Base-by-base conservation (phyloP, 2,113 vertebrate genomes). In the Stomatorhinus ivindoensis region DNA sequence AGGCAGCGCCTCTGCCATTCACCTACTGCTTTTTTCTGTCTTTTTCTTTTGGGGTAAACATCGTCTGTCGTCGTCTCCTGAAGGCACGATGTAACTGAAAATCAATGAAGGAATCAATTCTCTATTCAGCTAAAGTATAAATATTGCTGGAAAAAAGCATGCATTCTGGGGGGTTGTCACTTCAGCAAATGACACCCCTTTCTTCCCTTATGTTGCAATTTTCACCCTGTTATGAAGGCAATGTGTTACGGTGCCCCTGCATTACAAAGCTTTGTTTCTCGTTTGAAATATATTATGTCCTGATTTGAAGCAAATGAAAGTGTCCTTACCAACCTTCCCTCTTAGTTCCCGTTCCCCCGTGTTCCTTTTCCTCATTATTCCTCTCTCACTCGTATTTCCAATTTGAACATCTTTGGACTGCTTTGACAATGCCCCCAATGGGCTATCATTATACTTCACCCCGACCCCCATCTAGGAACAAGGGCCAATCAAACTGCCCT, bases 401-500 rank as follows among this genome's bases (percentile, higher is more conserved):
- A 24, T 76, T 53, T 87, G 55, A 42, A 84, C 10, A 15, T 89
- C 21, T 27, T 24, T 17, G 86, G 88, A 11, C 44, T 50, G 83
- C 4, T 8, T 47, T 61, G 83, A 47, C 24, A 39, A 46, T 9
- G 47, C 76, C 35, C 27, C 61, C 87, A 65, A 50, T 1, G 46
- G 35, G 27, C 50, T 47, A 87, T 35, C 4, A 55, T 31, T 5
- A 11, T 10, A 13, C 24, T 39, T 51, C 86, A 35, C 24, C 89
- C 53, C 8, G 39, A 83, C 65, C 46, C 39, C 24, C 51, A 17
- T 24, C 24, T 5, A n/a, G 85, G 31, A 65, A 82, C 19, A 50
- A 87, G 21, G 48, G 58, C 42, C 86, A 88, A 90, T 90, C 89
- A 88, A n/a, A 10, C 50, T 82, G 89, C 31, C 50, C 51, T 50